Conservation (phyloP, 2,888 invertebrate species). For the Crossocerus cetratus region DNA sequence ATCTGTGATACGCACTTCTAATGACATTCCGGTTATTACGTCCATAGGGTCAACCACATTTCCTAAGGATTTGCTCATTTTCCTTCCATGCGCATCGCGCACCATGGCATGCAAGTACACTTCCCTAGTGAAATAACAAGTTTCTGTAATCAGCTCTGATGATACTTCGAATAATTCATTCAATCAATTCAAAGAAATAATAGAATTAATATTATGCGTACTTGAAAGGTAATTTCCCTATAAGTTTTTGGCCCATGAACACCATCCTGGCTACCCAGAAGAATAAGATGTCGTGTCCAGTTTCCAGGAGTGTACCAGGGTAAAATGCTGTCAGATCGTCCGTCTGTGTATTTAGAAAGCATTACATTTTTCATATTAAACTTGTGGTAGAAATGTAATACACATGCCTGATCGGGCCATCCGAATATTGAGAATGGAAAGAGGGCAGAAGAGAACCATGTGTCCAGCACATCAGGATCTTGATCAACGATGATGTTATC, state of each 20-base stretch:
- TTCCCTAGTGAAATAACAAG: constrained; percentile 79
- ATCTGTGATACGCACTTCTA: constrained; percentile 79
- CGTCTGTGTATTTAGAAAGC: constrained; percentile 75
- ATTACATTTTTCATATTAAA: constrained; percentile 16
- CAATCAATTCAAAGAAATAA: too few species aligned
- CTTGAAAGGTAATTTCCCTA: constrained; percentile 94
- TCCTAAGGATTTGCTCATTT: constrained; percentile 99
- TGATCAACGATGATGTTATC: constrained; percentile 81
- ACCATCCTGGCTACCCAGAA: constrained; percentile 99
- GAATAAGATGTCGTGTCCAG: constrained; percentile 98
- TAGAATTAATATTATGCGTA: constrained; percentile 58
- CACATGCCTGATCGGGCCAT: constrained; percentile 91
- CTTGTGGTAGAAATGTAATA: background rate
- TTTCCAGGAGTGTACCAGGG: constrained; percentile 95
- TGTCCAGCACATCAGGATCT: constrained; percentile 98
- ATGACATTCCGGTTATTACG: constrained; percentile 91
- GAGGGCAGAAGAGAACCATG: constrained; percentile 98
- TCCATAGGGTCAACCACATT: constrained; percentile 99
- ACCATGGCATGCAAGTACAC: constrained; percentile 98
- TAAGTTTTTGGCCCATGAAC: constrained; percentile 94
- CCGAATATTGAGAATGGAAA: constrained; percentile 98
- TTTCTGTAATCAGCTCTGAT: background rate
- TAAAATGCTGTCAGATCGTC: constrained; percentile 88
- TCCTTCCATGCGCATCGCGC: constrained; percentile 97
- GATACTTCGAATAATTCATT: too few species aligned